Evolutionary conservation across 1,140 invertebrate genomes (phyloP).

Genomic region (Pteromalus puparum): DNA sequence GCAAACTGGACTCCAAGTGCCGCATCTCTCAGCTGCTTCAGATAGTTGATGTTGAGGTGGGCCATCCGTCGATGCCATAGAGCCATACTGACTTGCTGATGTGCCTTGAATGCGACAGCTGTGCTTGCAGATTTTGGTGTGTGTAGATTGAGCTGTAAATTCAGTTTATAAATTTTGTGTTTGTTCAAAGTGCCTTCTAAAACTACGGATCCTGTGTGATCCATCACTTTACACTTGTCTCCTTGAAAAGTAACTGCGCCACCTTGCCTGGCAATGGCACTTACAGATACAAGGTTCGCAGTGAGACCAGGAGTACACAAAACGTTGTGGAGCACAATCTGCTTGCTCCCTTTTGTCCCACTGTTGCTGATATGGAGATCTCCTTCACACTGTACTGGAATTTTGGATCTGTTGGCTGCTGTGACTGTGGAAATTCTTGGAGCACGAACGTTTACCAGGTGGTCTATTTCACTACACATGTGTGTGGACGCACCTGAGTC

Average conservation of each 20-base stretch:
- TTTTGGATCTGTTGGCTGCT: no score
- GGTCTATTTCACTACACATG: neutral
- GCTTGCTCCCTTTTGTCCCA: neutral
- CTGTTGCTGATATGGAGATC: neutral
- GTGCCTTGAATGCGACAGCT: neutral
- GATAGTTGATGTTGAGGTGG: conserved; percentile 62
- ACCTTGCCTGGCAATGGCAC: neutral
- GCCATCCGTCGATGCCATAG: conserved; percentile 14
- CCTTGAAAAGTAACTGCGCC: neutral
- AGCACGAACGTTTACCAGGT: neutral
- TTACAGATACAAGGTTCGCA: neutral
- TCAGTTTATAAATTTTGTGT: neutral
- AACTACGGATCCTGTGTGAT: neutral
- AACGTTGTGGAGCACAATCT: neutral
- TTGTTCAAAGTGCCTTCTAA: neutral
- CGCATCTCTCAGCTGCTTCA: conserved; percentile 56
- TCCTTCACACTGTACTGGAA: neutral
- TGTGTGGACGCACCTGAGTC: conserved; percentile 1
- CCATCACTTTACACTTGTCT: neutral
- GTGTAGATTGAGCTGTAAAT: neutral
- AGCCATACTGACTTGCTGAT: neutral
- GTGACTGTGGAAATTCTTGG: neutral
- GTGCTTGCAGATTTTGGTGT: neutral
- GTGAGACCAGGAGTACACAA: neutral
- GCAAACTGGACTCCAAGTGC: conserved; percentile 43